Evolutionary conservation across 1,140 invertebrate genomes (phyloP), one percentile per base, ranked within the genome.

Genomic region (Galendromus occidentalis): DNA sequence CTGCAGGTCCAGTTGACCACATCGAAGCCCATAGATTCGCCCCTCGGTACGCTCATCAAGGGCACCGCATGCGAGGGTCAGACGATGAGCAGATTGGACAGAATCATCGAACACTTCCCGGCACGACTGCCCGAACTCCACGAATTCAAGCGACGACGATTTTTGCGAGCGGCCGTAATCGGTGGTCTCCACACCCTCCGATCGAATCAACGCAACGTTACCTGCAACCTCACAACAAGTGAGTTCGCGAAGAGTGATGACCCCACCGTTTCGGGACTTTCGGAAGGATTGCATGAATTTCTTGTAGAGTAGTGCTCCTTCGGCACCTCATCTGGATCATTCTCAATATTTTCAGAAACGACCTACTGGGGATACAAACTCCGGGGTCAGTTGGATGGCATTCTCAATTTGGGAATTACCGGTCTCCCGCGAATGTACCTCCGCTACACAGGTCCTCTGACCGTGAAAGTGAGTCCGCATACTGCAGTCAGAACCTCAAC

Each of bases 341-440:
- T n/a, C n/a, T n/a, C n/a, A n/a, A n/a, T n/a, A n/a, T n/a, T n/a
- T n/a, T 9, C 51, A 59, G 51, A 22, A 20, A 59, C 51, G 25
- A 59, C 51, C 20, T 59, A 59, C 9, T 59, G 51, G 51, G 51
- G 51, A 17, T 59, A 59, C 25, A 25, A 22, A 17, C 51, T 59
- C 25, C 51, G 51, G 14, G 51, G 51, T 5, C 51, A 59, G 9
- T 22, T 59, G 17, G 51, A 59, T 22, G 51, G 51, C 1, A 59
- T 59, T 9, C 51, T 59, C 22, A 59, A 59, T 22, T 22, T 59
- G 25, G 51, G 51, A 14, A 59, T 59, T 22, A 59, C 51, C 9
- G 51, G 51, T 2, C 51, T 59, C 5, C 51, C 51, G 14, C 12
- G 51, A 59, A 59, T 59, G 51, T 59, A 59, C 51, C 51, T 59